These are phyloP conservation scores for Otus scops DNA, from an alignment of 2,797 vertebrate species.

Conservation along the genomic window DNA sequence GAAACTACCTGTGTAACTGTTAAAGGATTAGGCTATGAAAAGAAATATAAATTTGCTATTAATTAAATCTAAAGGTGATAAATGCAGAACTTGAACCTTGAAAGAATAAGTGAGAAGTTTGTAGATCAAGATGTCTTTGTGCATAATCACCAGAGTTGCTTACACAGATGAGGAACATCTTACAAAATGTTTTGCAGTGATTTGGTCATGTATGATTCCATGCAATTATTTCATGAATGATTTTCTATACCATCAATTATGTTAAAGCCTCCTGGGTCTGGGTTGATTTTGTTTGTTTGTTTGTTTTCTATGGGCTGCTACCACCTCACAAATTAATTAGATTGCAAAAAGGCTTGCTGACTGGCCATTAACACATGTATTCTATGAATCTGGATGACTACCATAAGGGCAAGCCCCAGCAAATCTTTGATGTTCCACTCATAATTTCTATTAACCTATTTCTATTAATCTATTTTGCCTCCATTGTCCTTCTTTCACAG, in stretches of 20 bases:
- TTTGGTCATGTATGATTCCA: background rate
- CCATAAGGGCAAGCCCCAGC: background rate
- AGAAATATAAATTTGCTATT: background rate
- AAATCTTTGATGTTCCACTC: background rate
- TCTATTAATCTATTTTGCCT: background rate
- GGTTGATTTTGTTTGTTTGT: background rate
- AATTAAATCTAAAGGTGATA: background rate
- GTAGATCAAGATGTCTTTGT: background rate
- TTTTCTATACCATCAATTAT: background rate
- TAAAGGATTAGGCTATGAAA: background rate
- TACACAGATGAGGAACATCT: background rate
- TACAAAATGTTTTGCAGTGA: background rate
- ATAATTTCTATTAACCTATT: background rate
- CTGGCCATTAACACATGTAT: background rate
- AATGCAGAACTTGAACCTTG: background rate
- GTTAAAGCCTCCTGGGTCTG: background rate
- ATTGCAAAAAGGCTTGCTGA: background rate
- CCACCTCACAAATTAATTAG: background rate
- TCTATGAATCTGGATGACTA: background rate
- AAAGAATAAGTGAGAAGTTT: background rate
- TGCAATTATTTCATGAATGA: background rate
- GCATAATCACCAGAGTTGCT: background rate
- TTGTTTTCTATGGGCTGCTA: background rate
- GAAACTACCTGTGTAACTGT: background rate
- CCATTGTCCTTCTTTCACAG: background rate